Evolutionary conservation across 2,888 invertebrate genomes (phyloP).

Genomic region (Agrotis segetum): DNA sequence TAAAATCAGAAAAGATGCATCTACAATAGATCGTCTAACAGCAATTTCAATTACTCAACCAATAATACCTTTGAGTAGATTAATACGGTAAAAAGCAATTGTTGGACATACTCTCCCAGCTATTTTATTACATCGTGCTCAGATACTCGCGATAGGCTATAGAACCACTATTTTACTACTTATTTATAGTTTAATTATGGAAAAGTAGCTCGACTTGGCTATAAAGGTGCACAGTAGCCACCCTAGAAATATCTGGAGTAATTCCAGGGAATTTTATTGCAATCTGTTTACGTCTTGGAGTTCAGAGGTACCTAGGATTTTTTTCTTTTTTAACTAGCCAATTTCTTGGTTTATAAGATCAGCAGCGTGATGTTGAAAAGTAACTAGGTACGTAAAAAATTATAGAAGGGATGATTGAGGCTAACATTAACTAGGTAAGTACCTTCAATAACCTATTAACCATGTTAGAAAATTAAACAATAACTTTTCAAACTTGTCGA

Average conservation of each 20-base stretch:
- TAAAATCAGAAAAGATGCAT: conserved; percentile 10
- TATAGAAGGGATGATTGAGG: background rate
- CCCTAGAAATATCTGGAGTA: conserved; percentile 39
- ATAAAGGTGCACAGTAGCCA: conserved; percentile 48
- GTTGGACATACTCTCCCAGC: conserved; percentile 30
- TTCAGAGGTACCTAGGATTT: background rate
- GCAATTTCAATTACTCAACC: conserved; percentile 42
- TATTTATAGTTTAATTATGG: conserved; percentile 72
- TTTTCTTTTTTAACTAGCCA: background rate
- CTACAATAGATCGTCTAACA: conserved; percentile 14
- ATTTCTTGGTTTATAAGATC: background rate
- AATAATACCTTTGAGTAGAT: conserved; percentile 44
- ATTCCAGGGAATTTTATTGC: conserved; percentile 11
- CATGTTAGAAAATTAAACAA: too few species aligned
- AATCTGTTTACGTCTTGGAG: background rate
- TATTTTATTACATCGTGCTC: conserved; percentile 60
- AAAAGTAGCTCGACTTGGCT: conserved; percentile 57
- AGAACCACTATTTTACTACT: conserved; percentile 63
- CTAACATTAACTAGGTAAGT: too few species aligned
- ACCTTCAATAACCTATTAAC: too few species aligned
- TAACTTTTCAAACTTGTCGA: too few species aligned
- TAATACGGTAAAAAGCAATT: conserved; percentile 51
- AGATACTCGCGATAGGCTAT: conserved; percentile 58
- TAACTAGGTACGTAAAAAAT: background rate
- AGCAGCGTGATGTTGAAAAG: background rate